Conservation (phyloP, 2,113 vertebrate genomes). For the Odocoileus virginianus region DNA sequence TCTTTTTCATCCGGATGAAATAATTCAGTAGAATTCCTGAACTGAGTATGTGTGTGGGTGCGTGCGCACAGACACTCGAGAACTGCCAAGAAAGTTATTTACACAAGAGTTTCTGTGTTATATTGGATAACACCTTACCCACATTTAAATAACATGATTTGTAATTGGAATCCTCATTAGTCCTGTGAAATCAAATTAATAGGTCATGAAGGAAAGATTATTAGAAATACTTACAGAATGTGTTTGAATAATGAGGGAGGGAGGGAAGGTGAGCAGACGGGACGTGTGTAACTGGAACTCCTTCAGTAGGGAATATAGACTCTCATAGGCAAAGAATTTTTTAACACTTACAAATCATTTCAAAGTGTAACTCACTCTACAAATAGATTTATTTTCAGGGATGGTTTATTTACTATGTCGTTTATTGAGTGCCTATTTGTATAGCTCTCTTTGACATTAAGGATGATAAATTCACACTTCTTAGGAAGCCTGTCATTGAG, state of each 20-base stretch:
- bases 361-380: background rate
- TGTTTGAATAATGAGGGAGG: background rate
- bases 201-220: background rate
- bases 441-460: background rate
- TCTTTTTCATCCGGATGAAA: conserved; percentile 49
- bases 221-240: background rate
- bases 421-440: background rate
- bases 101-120: background rate
- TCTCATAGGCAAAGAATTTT: background rate
- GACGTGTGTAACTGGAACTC: background rate
- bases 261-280: background rate
- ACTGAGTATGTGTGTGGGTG: background rate
- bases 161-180: background rate
- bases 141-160: background rate
- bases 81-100: background rate
- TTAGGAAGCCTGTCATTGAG: background rate
- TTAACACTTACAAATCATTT: background rate
- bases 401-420: conserved; percentile 1
- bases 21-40: conserved; percentile 35
- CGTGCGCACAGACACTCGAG: background rate
- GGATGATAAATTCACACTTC: background rate
- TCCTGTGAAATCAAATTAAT: conserved; percentile 33
- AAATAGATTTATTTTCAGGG: background rate
- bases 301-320: background rate
- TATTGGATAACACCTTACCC: background rate